Conservation (phyloP, 23 tunicate genomes). For the Oikopleura albicans region DNA sequence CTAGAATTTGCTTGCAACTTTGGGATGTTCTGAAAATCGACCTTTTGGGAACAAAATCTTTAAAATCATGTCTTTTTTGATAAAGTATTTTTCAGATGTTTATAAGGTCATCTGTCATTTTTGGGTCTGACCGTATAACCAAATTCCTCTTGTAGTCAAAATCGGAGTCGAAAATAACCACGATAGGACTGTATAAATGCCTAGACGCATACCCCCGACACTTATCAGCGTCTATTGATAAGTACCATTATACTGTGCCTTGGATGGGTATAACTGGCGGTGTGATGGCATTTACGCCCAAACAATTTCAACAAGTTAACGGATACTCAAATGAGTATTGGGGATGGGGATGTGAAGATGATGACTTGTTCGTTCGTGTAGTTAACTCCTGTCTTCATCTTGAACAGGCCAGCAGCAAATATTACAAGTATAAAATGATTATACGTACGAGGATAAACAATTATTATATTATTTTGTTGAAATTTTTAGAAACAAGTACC, state of each 20-base stretch:
- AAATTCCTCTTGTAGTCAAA: no score
- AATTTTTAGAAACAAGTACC: no score
- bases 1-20: no score
- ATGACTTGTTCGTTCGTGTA: slow-evolving; percentile 71
- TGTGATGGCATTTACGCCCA: slow-evolving; percentile 36
- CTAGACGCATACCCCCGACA: slow-evolving; percentile 33
- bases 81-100: no score
- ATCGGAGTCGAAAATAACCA: no score
- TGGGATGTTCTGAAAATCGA: no score
- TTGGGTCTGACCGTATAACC: no score
- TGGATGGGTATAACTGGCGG: slow-evolving; percentile 71
- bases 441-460: neutral
- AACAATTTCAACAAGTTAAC: slow-evolving; percentile 56
- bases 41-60: no score
- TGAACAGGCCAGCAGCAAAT: slow-evolving; percentile 33
- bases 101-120: no score
- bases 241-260: slow-evolving; percentile 27
- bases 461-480: no score
- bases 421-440: neutral
- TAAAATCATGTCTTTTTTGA: no score
- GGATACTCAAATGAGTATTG: slow-evolving; percentile 89
- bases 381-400: slow-evolving; percentile 49
- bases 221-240: slow-evolving; percentile 31
- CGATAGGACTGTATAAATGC: slow-evolving; percentile 48
- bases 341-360: slow-evolving; percentile 99